Conservation (phyloP, 2,797 vertebrate species). For the Nyctalus aviator region DNA sequence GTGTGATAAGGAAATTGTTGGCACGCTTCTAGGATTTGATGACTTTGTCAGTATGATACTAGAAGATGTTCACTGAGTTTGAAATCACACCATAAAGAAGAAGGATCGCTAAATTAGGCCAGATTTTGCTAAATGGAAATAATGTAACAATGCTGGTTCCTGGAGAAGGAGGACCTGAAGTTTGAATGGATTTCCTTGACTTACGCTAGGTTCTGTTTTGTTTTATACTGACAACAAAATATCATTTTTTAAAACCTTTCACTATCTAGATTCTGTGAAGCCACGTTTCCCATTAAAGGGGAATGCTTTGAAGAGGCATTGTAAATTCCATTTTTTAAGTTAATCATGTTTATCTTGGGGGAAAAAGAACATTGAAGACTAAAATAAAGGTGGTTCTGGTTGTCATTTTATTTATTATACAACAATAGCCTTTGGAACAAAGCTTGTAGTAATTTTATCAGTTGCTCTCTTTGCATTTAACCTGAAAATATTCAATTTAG, state of each 20-base stretch:
- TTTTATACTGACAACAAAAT: slow-evolving; percentile 72
- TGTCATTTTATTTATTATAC: slow-evolving; percentile 50
- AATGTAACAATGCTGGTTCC: slow-evolving; percentile 99
- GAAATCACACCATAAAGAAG: slow-evolving; percentile 97
- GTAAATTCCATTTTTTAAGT: slow-evolving; percentile 81
- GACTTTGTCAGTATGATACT: slow-evolving; percentile 97
- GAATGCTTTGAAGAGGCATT: slow-evolving; percentile 70
- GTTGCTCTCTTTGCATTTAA: no score
- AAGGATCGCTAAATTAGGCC: slow-evolving; percentile 97
- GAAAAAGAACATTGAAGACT: slow-evolving; percentile 74
- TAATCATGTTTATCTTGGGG: slow-evolving; percentile 80
- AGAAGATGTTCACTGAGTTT: slow-evolving; percentile 96
- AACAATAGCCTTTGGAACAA: background rate
- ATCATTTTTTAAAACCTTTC: slow-evolving; percentile 70
- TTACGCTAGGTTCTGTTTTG: background rate
- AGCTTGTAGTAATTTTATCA: no score
- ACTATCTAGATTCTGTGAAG: slow-evolving; percentile 74
- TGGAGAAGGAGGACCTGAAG: slow-evolving; percentile 98
- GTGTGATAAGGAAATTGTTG: slow-evolving; percentile 95
- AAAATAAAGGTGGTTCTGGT: slow-evolving; percentile 81
- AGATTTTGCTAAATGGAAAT: slow-evolving; percentile 97
- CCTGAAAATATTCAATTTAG: background rate
- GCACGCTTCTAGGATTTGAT: slow-evolving; percentile 94
- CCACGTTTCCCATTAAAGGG: slow-evolving; percentile 84
- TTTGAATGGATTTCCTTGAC: slow-evolving; percentile 86